A percentile compares a stretch with the other conserved stretches of the same genome.
These are phyloP conservation scores for Taenaris catops DNA, from an alignment of 2,888 invertebrate genomes.

Conservation along the genomic window DNA sequence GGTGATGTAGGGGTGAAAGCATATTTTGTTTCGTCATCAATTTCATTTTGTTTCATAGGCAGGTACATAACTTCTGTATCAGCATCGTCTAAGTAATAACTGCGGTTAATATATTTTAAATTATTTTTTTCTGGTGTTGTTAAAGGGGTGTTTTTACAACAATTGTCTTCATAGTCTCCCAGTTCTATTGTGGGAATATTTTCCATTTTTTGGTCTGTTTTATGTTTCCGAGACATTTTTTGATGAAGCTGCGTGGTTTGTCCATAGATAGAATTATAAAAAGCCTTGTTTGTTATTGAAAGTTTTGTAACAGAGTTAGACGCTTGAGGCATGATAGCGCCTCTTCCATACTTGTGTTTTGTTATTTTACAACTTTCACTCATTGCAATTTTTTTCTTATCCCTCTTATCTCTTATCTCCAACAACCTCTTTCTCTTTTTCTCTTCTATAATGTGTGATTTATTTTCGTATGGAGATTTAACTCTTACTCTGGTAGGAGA, in stretches of 20 bases:
- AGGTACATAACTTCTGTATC: slow-evolving; percentile 53
- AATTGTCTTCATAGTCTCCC: slow-evolving; percentile 25
- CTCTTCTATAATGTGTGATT: slow-evolving; percentile 52
- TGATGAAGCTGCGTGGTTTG: slow-evolving; percentile 33
- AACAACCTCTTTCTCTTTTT: slow-evolving; percentile 56
- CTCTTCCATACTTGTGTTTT: slow-evolving; percentile 48
- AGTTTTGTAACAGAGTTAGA: slow-evolving; percentile 62
- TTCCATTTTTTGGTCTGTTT: slow-evolving; percentile 30
- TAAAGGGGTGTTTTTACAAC: slow-evolving; percentile 27
- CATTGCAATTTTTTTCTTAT: slow-evolving; percentile 52
- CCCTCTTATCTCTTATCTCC: slow-evolving; percentile 59
- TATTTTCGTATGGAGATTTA: slow-evolving; percentile 68
- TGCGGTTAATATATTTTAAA: slow-evolving; percentile 46
- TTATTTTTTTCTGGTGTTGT: slow-evolving; percentile 29
- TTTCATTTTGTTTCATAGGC: slow-evolving; percentile 35
- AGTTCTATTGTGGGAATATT: slow-evolving; percentile 28
- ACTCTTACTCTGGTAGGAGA: slow-evolving; percentile 48
- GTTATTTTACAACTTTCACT: slow-evolving; percentile 49
- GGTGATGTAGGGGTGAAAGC: slow-evolving; percentile 35
- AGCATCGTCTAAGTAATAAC: slow-evolving; percentile 53
- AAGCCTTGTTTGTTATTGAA: slow-evolving; percentile 68
- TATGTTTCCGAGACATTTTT: slow-evolving; percentile 28
- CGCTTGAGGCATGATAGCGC: slow-evolving; percentile 44
- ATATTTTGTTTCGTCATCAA: slow-evolving; percentile 31
- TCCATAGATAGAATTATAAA: slow-evolving; percentile 68